phyloP scores from a whole-genome alignment of 1,140 invertebrate genomes.

The Drosophila sproati region DNA sequence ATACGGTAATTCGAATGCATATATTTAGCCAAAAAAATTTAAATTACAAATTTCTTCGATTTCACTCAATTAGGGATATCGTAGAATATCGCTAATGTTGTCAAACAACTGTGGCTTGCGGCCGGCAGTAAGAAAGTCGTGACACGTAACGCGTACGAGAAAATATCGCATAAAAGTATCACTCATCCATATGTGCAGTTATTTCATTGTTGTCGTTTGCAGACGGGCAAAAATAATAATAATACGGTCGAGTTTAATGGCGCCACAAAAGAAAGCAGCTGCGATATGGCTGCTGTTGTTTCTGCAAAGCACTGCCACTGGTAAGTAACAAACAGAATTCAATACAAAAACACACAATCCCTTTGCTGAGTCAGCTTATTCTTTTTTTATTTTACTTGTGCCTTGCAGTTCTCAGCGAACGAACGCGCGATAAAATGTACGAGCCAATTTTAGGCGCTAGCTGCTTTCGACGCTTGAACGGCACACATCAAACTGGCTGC shows the following conservation, averaged over 20 bases:
- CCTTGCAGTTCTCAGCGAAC: conserved; percentile 81
- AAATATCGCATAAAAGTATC: not conserved
- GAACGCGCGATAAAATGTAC: conserved; percentile 93
- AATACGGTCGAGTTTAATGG: conserved; percentile 41
- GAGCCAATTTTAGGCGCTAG: conserved; percentile 89
- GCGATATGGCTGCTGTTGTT: conserved; percentile 65
- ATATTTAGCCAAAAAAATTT: too few relatives aligned
- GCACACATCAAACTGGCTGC: conserved; percentile 96
- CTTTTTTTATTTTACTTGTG: conserved; percentile 11
- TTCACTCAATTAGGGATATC: too few relatives aligned
- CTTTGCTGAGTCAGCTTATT: conserved; percentile 53
- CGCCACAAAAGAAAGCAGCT: conserved; percentile 41
- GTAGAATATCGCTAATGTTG: not conserved
- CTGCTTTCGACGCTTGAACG: conserved; percentile 95
- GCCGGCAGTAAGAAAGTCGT: not conserved
- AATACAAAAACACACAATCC: not conserved
- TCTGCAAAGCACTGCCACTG: conserved; percentile 27
- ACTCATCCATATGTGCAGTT: conserved; percentile 20
- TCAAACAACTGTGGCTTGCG: not conserved
- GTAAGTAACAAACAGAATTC: conserved; percentile 30
- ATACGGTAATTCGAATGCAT: too few relatives aligned
- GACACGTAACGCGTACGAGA: not conserved
- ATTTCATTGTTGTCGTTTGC: conserved; percentile 24
- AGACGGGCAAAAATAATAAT: not conserved
- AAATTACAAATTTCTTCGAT: too few relatives aligned